phyloP scores from a whole-genome alignment of 2,113 vertebrate species.

The Colinus virginianus region DNA sequence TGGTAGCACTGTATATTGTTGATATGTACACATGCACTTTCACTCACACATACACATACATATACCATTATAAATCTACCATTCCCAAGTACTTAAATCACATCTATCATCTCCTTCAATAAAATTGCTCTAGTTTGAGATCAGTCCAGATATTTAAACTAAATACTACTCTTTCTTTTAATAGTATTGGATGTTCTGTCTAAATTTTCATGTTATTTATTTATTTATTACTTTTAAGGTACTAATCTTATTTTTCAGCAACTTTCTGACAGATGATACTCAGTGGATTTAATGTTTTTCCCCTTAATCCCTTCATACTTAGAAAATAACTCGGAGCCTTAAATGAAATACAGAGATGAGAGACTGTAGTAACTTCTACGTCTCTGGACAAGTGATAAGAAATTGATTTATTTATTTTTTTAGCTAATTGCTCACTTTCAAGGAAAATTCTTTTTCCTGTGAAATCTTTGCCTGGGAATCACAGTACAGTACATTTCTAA shows the following conservation, averaged over 20 bases:
- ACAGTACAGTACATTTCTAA: neutral
- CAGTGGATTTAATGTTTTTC: neutral
- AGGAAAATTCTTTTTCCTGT: neutral
- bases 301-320: neutral
- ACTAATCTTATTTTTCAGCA: neutral
- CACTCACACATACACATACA: neutral
- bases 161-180: neutral
- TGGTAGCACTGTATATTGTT: neutral
- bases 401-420: neutral
- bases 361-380: neutral
- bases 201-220: neutral
- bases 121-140: neutral
- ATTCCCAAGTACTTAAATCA: neutral
- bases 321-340: conserved; percentile 30
- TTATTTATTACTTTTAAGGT: neutral
- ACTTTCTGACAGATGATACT: neutral
- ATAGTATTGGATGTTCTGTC: neutral
- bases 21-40: neutral
- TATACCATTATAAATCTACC: neutral
- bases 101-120: neutral
- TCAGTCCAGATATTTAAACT: neutral
- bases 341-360: conserved; percentile 45
- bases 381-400: conserved; percentile 9
- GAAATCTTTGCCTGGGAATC: conserved; percentile 3
- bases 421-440: conserved; percentile 39